Conservation (phyloP, 2,113 vertebrate genomes). For the Psophia crepitans region DNA sequence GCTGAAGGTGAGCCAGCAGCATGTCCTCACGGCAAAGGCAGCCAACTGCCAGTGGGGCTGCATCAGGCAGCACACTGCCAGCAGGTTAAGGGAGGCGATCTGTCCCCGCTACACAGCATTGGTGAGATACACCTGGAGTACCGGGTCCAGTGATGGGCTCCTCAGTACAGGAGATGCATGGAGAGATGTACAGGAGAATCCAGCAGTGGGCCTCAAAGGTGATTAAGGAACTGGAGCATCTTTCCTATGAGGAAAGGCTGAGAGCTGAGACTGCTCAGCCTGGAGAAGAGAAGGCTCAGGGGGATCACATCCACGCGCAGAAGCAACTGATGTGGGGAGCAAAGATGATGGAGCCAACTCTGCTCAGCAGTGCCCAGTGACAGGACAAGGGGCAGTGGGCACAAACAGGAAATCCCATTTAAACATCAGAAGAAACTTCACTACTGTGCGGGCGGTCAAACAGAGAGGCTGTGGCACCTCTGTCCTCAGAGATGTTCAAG, state of each 20-base stretch:
- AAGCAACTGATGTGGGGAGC: neutral
- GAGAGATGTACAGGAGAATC: neutral
- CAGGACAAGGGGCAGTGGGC: neutral
- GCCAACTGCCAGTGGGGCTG: neutral
- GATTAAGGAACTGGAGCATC: neutral
- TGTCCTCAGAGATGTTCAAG: neutral
- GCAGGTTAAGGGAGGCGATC: neutral
- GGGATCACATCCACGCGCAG: neutral
- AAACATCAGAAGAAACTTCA: neutral
- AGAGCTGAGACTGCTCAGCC: neutral
- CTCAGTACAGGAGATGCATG: neutral
- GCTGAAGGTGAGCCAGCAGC: neutral
- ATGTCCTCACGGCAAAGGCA: rapidly evolving
- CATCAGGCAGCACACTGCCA: neutral
- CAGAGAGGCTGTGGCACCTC: neutral
- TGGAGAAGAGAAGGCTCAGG: neutral
- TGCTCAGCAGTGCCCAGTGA: too few relatives aligned
- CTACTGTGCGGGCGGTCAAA: neutral
- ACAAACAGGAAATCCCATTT: neutral
- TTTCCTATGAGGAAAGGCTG: neutral
- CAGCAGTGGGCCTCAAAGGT: neutral
- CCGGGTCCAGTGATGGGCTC: neutral
- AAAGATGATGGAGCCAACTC: neutral
- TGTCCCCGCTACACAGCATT: neutral
- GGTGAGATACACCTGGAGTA: neutral